These are phyloP conservation scores for Eonycteris spelaea DNA, from an alignment of 2,113 vertebrate species.

Conservation along the genomic window DNA sequence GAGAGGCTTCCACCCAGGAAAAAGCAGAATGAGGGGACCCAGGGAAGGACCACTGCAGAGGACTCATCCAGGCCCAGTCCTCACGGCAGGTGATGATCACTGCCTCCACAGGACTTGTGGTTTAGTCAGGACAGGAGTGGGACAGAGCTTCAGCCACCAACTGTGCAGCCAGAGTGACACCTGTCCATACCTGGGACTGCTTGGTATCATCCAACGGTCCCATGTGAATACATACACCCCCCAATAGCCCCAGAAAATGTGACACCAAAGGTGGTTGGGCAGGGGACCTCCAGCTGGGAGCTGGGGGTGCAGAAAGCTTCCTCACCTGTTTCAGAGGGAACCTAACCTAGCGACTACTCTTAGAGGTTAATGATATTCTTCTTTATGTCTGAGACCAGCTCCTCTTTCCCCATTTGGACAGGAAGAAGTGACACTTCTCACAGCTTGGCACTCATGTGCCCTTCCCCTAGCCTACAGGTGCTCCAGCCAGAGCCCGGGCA, in stretches of 20 bases:
- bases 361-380: background rate
- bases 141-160: constrained; percentile 23
- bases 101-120: background rate
- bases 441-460: background rate
- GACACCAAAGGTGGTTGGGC: background rate
- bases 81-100: accelerated
- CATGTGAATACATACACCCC: accelerated
- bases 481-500: background rate
- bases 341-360: background rate
- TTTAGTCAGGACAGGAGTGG: background rate
- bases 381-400: background rate
- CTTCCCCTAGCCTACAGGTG: background rate
- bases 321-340: background rate
- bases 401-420: background rate
- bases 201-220: background rate
- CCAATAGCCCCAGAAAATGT: background rate
- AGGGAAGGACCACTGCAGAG: background rate
- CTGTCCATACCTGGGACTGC: background rate
- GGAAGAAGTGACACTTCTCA: background rate
- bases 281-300: background rate
- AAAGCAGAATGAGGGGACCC: background rate
- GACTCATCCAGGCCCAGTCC: background rate
- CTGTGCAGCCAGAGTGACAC: background rate
- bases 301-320: background rate
- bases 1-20: background rate